Base-by-base conservation (phyloP, 1,140 invertebrate genomes). In the Venustaconcha ellipsiformis region DNA sequence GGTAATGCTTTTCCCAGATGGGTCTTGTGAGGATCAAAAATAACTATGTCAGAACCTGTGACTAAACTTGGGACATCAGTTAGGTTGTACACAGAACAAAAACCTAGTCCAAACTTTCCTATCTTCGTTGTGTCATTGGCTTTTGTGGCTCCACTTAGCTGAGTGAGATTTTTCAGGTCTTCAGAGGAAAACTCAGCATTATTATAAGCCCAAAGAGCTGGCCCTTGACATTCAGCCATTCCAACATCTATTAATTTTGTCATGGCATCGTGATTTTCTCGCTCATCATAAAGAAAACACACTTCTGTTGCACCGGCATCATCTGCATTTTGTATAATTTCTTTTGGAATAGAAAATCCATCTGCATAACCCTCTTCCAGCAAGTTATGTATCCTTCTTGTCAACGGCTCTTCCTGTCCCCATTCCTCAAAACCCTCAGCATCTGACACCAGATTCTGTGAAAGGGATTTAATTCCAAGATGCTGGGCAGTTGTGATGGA, bases 311-410 rank as follows among this genome's bases (percentile, higher is more conserved):
- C 85, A 56, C 80, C 78, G 37, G 86, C 85, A 80, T 88, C 87
- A 70, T 85, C 86, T 37, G 87, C 83, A 70, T 96, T 87, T 68
- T 87, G 84, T 23, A 86, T 74, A 17, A 85, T 70, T 74, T 87
- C 86, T 69, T 86, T 86, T 11, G 84, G 72, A 55, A 87, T 78
- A 59, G 82, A 77, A 37, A 84, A 77, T 23, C 83, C 85, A 63
- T 79, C 81, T 14, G 82, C 78, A 70, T 86, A 86, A 5, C 23
- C 18, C 18, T 80, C 78, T 20, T 73, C 26, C 23, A 76, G 17
- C 14, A 86, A 67, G 23, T 82, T 70, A 30, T 72, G 67, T 14
- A 86, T 57, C 23, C 84, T 66, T 56, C 75, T 77, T 13, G 82
- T 84, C 13, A 86, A 67, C 4, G 83, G 75, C 23, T 86, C 84